Conservation (phyloP, 2,797 vertebrate species). For the Aselliscus stoliczkanus region DNA sequence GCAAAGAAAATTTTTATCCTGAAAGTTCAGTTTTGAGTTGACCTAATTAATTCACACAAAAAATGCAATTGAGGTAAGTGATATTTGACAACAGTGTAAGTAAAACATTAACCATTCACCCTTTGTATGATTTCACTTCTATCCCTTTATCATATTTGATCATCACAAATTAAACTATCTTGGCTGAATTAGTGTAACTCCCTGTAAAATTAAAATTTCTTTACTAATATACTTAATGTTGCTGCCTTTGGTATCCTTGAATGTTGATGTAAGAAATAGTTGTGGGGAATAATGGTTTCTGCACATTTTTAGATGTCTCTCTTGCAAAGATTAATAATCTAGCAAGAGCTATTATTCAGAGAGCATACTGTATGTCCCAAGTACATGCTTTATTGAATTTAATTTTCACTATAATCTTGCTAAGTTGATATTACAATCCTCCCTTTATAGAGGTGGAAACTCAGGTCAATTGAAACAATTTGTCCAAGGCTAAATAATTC, state of each 20-base stretch:
- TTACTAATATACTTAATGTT: neutral
- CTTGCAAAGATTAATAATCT: neutral
- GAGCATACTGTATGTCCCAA: rapidly evolving
- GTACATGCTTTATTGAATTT: neutral
- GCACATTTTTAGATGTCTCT: neutral
- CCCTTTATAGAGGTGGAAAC: neutral
- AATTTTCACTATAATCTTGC: neutral
- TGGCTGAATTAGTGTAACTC: neutral
- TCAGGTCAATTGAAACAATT: neutral
- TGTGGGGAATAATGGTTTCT: neutral
- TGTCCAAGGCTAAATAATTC: neutral
- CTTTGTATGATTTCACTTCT: neutral
- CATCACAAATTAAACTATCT: neutral
- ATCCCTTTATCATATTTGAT: neutral
- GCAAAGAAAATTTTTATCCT: neutral
- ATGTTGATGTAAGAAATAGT: neutral
- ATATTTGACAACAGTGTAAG: neutral
- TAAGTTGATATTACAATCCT: neutral
- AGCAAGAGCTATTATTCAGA: neutral
- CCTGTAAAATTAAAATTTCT: neutral
- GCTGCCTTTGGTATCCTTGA: neutral
- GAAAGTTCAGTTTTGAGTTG: neutral
- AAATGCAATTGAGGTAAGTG: neutral
- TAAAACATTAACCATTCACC: neutral
- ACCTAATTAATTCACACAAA: neutral